Evolutionary conservation across 2,797 vertebrate genomes (phyloP).

Genomic region (Propithecus perrieri): DNA sequence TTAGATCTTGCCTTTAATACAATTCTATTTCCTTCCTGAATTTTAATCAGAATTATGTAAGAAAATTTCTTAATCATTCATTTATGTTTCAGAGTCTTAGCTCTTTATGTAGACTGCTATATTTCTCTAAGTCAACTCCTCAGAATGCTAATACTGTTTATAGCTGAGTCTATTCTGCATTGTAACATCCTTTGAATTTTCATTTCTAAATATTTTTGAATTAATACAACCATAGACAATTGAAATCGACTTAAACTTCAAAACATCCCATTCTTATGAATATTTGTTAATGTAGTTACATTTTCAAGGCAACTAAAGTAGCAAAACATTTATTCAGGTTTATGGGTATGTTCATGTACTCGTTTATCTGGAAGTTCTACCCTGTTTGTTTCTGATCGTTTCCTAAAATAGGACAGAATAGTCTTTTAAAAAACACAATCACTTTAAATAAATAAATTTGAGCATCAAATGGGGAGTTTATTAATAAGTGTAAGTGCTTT

Average conservation of each 20-base stretch:
- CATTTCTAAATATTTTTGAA: neutral
- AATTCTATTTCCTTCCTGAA: neutral
- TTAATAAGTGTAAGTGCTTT: neutral
- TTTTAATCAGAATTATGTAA: neutral
- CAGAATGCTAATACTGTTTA: neutral
- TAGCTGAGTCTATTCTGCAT: neutral
- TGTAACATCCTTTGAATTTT: neutral
- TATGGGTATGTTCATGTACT: neutral
- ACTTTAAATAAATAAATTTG: neutral
- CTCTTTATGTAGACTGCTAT: neutral
- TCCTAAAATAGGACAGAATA: neutral
- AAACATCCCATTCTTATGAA: neutral
- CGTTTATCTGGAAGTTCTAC: neutral
- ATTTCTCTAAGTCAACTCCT: neutral
- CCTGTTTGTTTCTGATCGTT: neutral
- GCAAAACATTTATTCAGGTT: neutral
- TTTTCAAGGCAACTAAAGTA: neutral
- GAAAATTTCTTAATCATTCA: neutral
- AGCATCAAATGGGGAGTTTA: neutral
- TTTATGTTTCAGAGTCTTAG: neutral
- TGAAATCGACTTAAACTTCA: neutral
- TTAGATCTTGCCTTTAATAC: neutral
- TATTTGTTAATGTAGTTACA: neutral
- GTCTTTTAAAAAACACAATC: neutral
- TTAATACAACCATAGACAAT: neutral